Percentiles rank a stretch among this genome's conserved stretches.
phyloP scores from a whole-genome alignment of 2,113 vertebrate genomes.

The Aleadryas rufinucha region DNA sequence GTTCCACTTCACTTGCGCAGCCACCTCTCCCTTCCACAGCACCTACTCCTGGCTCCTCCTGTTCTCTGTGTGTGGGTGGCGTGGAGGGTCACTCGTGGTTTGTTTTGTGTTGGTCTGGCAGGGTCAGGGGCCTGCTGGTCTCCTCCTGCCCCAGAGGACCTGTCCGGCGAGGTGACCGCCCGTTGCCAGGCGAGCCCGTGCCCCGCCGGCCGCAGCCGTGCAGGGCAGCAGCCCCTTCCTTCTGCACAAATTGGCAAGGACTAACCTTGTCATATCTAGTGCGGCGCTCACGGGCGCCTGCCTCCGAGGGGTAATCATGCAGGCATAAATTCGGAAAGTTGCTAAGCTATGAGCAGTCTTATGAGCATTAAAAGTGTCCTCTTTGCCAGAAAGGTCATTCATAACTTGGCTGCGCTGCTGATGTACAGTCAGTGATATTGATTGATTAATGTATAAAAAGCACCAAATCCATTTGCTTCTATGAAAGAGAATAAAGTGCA shows the following conservation, averaged over 20 bases:
- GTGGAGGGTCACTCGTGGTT: not conserved
- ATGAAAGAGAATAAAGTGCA: slow-evolving; percentile 93
- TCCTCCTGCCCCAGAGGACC: fast-evolving
- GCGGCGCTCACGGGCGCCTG: slow-evolving; percentile 77
- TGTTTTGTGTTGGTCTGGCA: not conserved
- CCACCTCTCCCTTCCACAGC: slow-evolving; percentile 55
- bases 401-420: slow-evolving; percentile 96
- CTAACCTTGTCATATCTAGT: slow-evolving; percentile 82
- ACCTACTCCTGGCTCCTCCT: slow-evolving; percentile 26
- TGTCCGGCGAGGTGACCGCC: not conserved
- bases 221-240: slow-evolving; percentile 42
- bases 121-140: not conserved
- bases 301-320: slow-evolving; percentile 88
- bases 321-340: slow-evolving; percentile 88
- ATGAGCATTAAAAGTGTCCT: slow-evolving; percentile 95
- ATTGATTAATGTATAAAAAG: slow-evolving; percentile 99
- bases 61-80: not conserved
- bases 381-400: slow-evolving; percentile 98
- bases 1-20: slow-evolving; percentile 80
- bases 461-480: slow-evolving; percentile 99
- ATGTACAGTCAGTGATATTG: slow-evolving; percentile 99
- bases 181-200: fast-evolving
- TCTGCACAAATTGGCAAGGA: slow-evolving; percentile 77
- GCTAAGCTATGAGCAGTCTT: slow-evolving; percentile 92
- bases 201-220: not conserved